phyloP scores from a whole-genome alignment of 2,888 invertebrate species.

The Anoplius nigerrimus region DNA sequence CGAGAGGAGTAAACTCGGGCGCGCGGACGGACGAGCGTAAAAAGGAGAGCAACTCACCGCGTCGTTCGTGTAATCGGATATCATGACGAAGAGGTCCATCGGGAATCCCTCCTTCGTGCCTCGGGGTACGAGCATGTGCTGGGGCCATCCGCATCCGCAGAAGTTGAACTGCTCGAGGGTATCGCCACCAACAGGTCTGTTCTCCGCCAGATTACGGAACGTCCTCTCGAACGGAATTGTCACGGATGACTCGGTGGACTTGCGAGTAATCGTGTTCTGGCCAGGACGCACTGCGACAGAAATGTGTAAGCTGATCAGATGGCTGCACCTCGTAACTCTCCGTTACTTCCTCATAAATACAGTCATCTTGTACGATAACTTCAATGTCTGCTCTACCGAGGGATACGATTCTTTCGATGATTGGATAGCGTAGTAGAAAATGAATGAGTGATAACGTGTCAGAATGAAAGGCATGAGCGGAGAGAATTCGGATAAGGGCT shows the following conservation, averaged over 20 bases:
- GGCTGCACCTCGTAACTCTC: neutral
- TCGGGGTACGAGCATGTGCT: constrained; percentile 87
- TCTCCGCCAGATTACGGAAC: constrained; percentile 83
- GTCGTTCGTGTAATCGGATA: constrained; percentile 84
- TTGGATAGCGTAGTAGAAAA: neutral
- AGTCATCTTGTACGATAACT: neutral
- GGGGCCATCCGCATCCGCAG: constrained; percentile 94
- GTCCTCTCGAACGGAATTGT: constrained; percentile 90
- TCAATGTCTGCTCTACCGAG: neutral
- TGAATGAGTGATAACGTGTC: no score
- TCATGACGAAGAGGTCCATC: constrained; percentile 85
- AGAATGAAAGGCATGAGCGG: no score
- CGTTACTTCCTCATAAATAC: neutral
- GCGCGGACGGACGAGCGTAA: neutral
- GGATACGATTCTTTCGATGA: neutral
- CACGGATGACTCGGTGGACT: constrained; percentile 84
- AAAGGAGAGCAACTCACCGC: constrained; percentile 74
- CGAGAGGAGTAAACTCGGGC: neutral
- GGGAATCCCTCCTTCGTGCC: constrained; percentile 82
- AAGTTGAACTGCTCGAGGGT: constrained; percentile 81
- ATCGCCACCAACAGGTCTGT: constrained; percentile 79
- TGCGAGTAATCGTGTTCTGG: constrained; percentile 80
- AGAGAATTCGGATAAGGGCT: no score
- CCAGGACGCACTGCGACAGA: constrained; percentile 80
- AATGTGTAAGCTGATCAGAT: constrained; percentile 26